These are phyloP conservation scores for Cranoglanis bouderius DNA, from an alignment of 2,113 vertebrate species.

Conservation along the genomic window DNA sequence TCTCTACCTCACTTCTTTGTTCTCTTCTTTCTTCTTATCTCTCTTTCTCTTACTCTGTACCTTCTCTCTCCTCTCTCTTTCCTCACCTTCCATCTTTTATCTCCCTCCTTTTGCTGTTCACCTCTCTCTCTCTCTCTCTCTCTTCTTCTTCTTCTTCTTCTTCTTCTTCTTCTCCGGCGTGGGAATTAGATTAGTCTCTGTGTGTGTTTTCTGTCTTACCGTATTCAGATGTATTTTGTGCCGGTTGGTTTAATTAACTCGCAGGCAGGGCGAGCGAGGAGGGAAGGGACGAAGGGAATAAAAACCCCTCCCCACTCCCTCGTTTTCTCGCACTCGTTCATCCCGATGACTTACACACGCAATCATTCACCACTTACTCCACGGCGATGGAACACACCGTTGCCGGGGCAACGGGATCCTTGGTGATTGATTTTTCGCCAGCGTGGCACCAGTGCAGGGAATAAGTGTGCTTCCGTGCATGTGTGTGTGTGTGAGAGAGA, in stretches of 20 bases:
- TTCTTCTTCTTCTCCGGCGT: not conserved
- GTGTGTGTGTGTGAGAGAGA: not conserved
- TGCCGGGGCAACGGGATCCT: constrained; percentile 44
- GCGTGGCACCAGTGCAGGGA: constrained; percentile 37
- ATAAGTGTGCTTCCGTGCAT: not conserved
- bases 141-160: not conserved
- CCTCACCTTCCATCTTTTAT: not conserved
- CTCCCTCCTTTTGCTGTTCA: not conserved
- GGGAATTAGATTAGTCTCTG: constrained; percentile 14
- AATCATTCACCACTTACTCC: constrained; percentile 47
- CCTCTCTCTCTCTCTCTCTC: not conserved
- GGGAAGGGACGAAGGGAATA: not conserved
- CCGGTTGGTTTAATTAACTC: constrained; percentile 32
- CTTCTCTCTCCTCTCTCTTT: not conserved
- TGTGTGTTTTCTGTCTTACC: constrained; percentile 15
- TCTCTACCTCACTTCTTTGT: not conserved
- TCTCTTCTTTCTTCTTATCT: not conserved
- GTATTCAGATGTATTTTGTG: constrained; percentile 26
- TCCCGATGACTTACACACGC: constrained; percentile 30
- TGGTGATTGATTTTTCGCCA: constrained; percentile 50
- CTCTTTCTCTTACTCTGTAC: not conserved
- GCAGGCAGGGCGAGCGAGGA: not conserved
- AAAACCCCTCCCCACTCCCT: not conserved
- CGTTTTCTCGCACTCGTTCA: constrained; percentile 6
- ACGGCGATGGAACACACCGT: constrained; percentile 41